Evolutionary conservation across 2,113 vertebrate genomes (phyloP).

Genomic region (Xyliphius kryptos): DNA sequence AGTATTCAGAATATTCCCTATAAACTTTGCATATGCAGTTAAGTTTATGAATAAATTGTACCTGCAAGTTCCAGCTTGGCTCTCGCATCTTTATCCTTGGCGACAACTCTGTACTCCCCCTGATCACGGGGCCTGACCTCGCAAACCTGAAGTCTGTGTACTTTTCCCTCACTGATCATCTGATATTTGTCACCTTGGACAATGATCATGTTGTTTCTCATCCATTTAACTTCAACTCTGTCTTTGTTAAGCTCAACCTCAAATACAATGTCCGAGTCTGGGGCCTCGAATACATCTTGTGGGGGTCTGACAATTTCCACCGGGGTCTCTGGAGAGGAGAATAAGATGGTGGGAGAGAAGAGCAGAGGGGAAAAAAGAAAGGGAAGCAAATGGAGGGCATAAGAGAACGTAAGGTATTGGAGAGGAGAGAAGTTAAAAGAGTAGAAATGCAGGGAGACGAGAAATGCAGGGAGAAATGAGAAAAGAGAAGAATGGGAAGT

Average conservation of each 20-base stretch:
- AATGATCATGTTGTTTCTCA: constrained; percentile 95
- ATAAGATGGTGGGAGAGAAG: too few relatives aligned
- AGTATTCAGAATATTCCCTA: too few relatives aligned
- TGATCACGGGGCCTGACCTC: constrained; percentile 91
- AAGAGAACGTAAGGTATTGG: too few relatives aligned
- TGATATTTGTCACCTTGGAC: constrained; percentile 92
- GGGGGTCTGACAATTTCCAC: constrained; percentile 93
- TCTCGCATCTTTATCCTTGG: constrained; percentile 94
- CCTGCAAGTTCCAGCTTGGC: constrained; percentile 95
- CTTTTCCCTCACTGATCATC: constrained; percentile 90
- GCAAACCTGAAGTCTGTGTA: constrained; percentile 89
- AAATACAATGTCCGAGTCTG: constrained; percentile 84
- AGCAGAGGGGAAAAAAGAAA: too few relatives aligned
- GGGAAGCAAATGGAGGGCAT: too few relatives aligned
- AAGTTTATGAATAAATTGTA: too few relatives aligned
- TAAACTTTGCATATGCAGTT: too few relatives aligned
- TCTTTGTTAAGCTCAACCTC: too few relatives aligned
- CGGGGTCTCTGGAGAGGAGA: constrained; percentile 87
- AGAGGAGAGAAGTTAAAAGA: too few relatives aligned
- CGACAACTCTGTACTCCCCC: constrained; percentile 92
- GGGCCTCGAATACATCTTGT: constrained; percentile 82
- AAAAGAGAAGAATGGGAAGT: too few relatives aligned
- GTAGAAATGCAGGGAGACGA: too few relatives aligned
- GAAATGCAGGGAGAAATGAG: too few relatives aligned
- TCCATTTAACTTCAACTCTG: constrained; percentile 97